Conservation (phyloP, 2,113 vertebrate species). For the Solenodon paradoxus region DNA sequence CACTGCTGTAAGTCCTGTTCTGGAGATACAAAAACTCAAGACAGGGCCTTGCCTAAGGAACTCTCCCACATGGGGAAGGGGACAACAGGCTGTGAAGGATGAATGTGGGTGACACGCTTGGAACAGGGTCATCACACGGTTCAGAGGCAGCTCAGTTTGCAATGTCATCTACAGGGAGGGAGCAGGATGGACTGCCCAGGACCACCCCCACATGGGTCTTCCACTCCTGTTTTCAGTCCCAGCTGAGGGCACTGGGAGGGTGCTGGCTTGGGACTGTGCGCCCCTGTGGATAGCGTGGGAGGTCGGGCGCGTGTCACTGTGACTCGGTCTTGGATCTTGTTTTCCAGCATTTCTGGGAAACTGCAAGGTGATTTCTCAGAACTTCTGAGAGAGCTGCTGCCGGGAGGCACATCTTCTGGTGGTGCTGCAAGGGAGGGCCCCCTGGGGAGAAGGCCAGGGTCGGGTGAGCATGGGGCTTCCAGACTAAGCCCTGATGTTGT, state of each 20-base stretch:
- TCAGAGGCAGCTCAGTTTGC: background rate
- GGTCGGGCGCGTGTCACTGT: background rate
- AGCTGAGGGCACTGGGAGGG: background rate
- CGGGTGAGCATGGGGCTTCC: accelerated
- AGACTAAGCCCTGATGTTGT: background rate
- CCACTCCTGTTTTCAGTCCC: background rate
- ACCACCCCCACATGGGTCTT: background rate
- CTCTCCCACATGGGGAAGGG: background rate
- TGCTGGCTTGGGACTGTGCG: background rate
- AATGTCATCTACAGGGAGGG: background rate
- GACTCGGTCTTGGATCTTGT: constrained; percentile 15
- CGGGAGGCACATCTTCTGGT: background rate
- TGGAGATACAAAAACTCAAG: background rate
- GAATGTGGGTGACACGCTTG: background rate
- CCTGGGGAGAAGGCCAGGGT: background rate
- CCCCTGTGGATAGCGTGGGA: background rate
- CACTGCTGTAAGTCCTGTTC: background rate
- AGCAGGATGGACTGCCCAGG: background rate
- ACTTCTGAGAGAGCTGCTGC: background rate
- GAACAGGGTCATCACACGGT: background rate
- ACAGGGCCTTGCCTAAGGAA: background rate
- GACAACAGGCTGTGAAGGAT: background rate
- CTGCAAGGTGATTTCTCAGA: constrained; percentile 54
- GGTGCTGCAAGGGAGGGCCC: background rate
- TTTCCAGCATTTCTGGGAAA: constrained; percentile 59